A percentile compares a stretch with the other conserved stretches of the same genome.
Conservation (phyloP, 2,888 invertebrate species). For the Tinea pellionella region DNA sequence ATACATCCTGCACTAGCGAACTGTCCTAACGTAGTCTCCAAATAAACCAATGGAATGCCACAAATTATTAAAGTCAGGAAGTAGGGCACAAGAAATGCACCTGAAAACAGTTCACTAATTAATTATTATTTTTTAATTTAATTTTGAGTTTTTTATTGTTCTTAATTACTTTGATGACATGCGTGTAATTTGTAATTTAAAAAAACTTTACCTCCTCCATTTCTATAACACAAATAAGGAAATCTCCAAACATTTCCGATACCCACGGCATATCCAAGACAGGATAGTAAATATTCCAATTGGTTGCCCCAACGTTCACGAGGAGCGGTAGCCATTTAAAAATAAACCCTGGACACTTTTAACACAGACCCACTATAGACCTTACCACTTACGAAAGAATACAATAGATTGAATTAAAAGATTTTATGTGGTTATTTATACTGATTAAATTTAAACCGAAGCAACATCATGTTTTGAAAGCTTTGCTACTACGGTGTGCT, state of each 20-base stretch:
- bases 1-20: constrained; percentile 86
- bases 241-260: constrained; percentile 90
- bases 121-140: background rate
- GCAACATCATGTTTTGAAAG: too few relatives aligned
- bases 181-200: constrained; percentile 7
- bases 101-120: too few relatives aligned
- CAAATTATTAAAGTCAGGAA: constrained; percentile 82
- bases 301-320: constrained; percentile 80
- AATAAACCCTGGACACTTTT: background rate
- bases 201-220: constrained; percentile 78
- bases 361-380: background rate
- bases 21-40: constrained; percentile 89
- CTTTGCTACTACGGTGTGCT: too few relatives aligned
- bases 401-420: too few relatives aligned
- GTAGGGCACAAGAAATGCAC: constrained; percentile 90
- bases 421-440: too few relatives aligned
- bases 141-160: background rate
- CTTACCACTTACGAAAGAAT: background rate
- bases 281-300: constrained; percentile 82
- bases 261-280: constrained; percentile 86
- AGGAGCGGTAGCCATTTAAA: constrained; percentile 36
- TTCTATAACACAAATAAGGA: constrained; percentile 87
- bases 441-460: too few relatives aligned
- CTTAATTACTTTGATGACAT: background rate
- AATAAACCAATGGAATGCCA: constrained; percentile 88